Evolutionary conservation across 2,797 vertebrate genomes (phyloP).

Genomic region (Enteromius unitaeniatus): DNA sequence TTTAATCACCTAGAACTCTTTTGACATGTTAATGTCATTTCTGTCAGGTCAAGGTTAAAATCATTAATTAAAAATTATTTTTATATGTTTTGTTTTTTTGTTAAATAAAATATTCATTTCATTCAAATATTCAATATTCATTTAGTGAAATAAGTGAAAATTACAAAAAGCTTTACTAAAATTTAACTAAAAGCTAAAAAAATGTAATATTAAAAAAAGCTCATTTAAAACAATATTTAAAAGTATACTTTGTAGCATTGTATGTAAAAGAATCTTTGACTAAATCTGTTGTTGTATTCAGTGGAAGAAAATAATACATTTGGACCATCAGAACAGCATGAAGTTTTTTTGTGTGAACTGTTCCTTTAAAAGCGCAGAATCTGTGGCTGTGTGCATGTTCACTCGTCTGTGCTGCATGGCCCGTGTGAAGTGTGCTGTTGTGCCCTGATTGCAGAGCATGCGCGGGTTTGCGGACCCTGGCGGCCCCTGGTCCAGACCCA

Average conservation of each 20-base stretch:
- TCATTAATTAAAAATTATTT: not conserved
- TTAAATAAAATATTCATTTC: too few relatives aligned
- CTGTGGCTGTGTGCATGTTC: slow-evolving; percentile 9
- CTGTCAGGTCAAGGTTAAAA: not conserved
- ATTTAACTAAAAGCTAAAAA: not conserved
- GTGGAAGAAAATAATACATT: too few relatives aligned
- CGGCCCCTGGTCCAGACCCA: slow-evolving; percentile 78
- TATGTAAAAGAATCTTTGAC: not conserved
- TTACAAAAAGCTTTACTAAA: too few relatives aligned
- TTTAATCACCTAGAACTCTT: not conserved
- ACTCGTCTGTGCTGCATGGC: slow-evolving; percentile 47
- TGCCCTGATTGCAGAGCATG: slow-evolving; percentile 96
- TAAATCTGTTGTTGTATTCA: not conserved
- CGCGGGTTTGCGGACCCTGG: slow-evolving; percentile 83
- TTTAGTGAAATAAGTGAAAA: not conserved
- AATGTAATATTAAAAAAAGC: not conserved
- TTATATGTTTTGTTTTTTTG: not conserved
- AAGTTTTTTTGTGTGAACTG: not conserved
- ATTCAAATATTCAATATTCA: too few relatives aligned
- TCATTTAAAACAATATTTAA: not conserved
- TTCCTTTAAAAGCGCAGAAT: not conserved
- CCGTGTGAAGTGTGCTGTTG: slow-evolving; percentile 72
- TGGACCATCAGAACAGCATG: not conserved
- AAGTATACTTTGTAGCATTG: not conserved
- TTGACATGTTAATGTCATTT: not conserved